Conservation (phyloP, 2,113 vertebrate species). For the Casuarius casuarius region DNA sequence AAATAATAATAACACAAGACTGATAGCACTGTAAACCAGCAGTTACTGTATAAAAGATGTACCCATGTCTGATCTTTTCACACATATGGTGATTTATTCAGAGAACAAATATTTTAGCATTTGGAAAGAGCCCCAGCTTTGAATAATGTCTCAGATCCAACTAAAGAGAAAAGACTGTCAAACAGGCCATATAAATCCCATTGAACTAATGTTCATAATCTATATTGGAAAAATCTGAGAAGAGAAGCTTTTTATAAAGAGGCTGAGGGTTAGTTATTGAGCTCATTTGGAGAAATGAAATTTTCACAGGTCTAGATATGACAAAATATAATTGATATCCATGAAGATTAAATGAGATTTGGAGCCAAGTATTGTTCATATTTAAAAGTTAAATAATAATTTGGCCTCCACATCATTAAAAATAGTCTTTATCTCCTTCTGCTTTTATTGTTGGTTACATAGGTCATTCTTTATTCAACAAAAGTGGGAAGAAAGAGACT, state of each 20-base stretch:
- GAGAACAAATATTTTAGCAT: conserved; percentile 52
- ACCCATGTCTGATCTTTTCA: conserved; percentile 19
- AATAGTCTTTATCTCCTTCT: conserved; percentile 9
- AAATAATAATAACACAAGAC: not conserved
- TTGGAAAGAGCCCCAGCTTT: conserved; percentile 15
- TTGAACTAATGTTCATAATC: conserved; percentile 52
- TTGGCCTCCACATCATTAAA: conserved; percentile 48
- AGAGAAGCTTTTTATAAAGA: not conserved
- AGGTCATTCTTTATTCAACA: not conserved
- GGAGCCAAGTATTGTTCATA: conserved; percentile 49
- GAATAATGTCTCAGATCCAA: conserved; percentile 40
- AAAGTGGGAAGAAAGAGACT: not conserved
- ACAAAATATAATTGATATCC: conserved; percentile 58
- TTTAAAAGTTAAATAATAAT: conserved; percentile 65
- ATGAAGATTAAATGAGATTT: conserved; percentile 56
- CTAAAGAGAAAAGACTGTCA: conserved; percentile 44
- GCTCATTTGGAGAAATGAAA: conserved; percentile 56
- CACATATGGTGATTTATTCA: conserved; percentile 37
- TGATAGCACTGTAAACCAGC: not conserved
- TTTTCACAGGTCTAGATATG: conserved; percentile 54
- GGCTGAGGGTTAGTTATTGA: conserved; percentile 42
- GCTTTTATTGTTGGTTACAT: conserved; percentile 36
- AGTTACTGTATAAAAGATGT: not conserved
- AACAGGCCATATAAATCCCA: conserved; percentile 44
- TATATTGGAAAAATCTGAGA: conserved; percentile 40